Conservation (phyloP, 2,113 vertebrate genomes). For the Silurus glanis region DNA sequence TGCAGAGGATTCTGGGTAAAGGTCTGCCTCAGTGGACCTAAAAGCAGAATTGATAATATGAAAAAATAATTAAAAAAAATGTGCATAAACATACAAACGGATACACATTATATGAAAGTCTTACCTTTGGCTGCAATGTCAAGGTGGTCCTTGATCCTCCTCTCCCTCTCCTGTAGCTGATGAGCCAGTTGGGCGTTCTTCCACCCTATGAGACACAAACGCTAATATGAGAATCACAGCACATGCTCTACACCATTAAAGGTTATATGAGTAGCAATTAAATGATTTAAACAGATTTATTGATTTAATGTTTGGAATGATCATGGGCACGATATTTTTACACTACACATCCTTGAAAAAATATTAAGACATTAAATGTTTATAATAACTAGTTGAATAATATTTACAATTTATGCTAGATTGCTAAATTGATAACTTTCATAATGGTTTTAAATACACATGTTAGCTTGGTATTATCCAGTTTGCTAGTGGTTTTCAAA, state of each 20-base stretch:
- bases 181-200: slow-evolving; percentile 78
- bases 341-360: background rate
- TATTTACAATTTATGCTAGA: background rate
- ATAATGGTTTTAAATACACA: background rate
- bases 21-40: slow-evolving; percentile 85
- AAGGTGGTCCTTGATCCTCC: slow-evolving; percentile 78
- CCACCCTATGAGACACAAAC: slow-evolving; percentile 74
- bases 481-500: background rate
- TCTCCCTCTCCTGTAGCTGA: slow-evolving; percentile 78
- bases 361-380: background rate
- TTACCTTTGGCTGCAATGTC: slow-evolving; percentile 81
- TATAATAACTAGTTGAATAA: background rate
- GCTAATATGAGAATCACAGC: background rate
- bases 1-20: slow-evolving; percentile 83
- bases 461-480: background rate
- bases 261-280: background rate
- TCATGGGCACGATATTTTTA: background rate
- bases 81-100: background rate
- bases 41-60: slow-evolving; percentile 24
- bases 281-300: background rate
- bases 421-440: background rate
- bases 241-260: background rate
- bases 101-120: background rate
- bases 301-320: background rate
- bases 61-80: background rate